Conservation (phyloP, 2,888 invertebrate genomes). For the Tricholauxania praeusta region DNA sequence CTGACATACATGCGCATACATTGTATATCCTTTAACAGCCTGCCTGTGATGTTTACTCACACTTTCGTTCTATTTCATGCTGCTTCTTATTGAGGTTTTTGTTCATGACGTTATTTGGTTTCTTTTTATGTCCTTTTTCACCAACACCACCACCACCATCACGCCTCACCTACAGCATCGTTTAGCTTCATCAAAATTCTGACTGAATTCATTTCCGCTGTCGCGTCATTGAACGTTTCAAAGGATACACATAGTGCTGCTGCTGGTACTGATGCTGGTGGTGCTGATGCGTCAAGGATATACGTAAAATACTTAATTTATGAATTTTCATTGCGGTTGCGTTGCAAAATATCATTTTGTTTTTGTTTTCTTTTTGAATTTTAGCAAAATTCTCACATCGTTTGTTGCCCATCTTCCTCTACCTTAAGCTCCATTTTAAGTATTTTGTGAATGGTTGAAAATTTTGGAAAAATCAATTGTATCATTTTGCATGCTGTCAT, state of each 20-base stretch:
- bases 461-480: too few relatives aligned
- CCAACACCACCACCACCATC: not conserved
- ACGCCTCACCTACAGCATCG: not conserved
- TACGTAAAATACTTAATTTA: conserved; percentile 26
- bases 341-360: too few relatives aligned
- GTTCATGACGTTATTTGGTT: not conserved
- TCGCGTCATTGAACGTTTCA: conserved; percentile 24
- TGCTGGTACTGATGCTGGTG: too few relatives aligned
- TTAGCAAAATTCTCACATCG: too few relatives aligned
- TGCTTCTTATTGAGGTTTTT: not conserved
- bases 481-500: too few relatives aligned
- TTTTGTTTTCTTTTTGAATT: too few relatives aligned
- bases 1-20: not conserved
- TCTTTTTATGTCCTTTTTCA: not conserved
- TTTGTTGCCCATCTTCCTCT: too few relatives aligned
- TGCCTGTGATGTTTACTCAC: not conserved
- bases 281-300: conserved; percentile 10
- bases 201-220: conserved; percentile 20
- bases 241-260: not conserved
- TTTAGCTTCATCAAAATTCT: not conserved
- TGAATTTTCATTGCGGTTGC: conserved; percentile 4
- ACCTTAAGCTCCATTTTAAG: too few relatives aligned
- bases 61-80: not conserved
- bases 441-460: too few relatives aligned
- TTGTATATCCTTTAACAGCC: not conserved